Base-by-base conservation (phyloP, 2,888 invertebrate genomes). In the Apodemia zela region DNA sequence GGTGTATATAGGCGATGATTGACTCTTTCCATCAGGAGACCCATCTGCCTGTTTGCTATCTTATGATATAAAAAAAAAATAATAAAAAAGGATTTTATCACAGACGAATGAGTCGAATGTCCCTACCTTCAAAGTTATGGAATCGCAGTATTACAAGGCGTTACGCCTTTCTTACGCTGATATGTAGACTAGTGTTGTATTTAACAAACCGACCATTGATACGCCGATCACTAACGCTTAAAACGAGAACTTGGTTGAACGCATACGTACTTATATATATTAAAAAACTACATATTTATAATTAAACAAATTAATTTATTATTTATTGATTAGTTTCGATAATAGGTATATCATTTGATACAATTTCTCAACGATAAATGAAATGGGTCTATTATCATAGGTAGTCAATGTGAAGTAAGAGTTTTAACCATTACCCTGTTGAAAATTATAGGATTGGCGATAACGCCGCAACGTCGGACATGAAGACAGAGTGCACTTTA, bases 361-460 rank as follows among this genome's bases (percentile, higher is more conserved):
- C 15, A 25, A 57, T 57, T 57, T 57, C 57, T 57, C 25, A 29
- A 25, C 54, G 57, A 29, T 25, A n/a, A 59, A 29, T 54, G 35
- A 60, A 59, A 59, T 63, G 59, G 63, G 62, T 70, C 80, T 78
- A 85, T 88, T 86, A 87, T 66, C 71, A 61, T 61, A 84, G 80
- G 81, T 75, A 84, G 79, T 82, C 80, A 80, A 70, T 72, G 80
- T 82, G 77, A 75, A 81, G 80, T 76, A 78, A 76, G 73, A 73
- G 75, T 76, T 81, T 80, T 84, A 86, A 86, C 76, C 71, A 75
- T 73, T 77, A 78, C 78, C 17, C 47, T 17, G 83, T 82, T 82
- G 73, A 83, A 79, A 88, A 89, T 91, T 91, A 82, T 87, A 91
- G 91, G 88, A 73, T 85, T 87, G 87, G 85, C 78, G 82, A 75